phyloP scores from a whole-genome alignment of 1,140 invertebrate species.

The Helicorthomorpha holstii region DNA sequence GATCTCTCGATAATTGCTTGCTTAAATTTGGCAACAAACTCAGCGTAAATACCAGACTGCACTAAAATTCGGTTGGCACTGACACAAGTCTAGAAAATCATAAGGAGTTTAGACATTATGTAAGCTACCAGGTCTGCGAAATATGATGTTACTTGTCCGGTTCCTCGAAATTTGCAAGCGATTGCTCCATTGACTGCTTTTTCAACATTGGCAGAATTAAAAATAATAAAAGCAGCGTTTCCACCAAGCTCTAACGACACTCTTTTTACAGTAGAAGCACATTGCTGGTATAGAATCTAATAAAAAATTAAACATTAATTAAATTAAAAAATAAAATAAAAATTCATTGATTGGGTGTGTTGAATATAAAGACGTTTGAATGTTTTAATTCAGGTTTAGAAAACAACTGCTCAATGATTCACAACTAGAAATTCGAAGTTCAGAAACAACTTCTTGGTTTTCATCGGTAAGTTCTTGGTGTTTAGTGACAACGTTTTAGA shows the following conservation, averaged over 20 bases:
- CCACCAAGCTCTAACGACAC: conserved; percentile 88
- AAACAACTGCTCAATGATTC: too few relatives aligned
- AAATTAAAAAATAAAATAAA: too few relatives aligned
- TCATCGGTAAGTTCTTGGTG: too few relatives aligned
- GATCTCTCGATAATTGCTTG: conserved; percentile 47
- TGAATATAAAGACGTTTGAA: not conserved
- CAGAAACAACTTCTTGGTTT: too few relatives aligned
- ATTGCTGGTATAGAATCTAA: conserved; percentile 65
- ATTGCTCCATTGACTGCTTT: conserved; percentile 72
- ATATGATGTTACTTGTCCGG: conserved; percentile 51
- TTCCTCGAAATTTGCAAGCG: conserved; percentile 84
- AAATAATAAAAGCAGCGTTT: conserved; percentile 97
- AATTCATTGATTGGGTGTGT: too few relatives aligned
- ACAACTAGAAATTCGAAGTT: too few relatives aligned
- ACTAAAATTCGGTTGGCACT: conserved; percentile 87
- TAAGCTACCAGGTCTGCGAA: conserved; percentile 46
- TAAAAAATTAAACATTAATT: conserved; percentile 8
- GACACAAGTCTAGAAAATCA: conserved; percentile 65
- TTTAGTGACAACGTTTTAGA: too few relatives aligned
- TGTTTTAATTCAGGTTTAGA: too few relatives aligned
- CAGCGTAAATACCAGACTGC: conserved; percentile 63
- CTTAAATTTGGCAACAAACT: conserved; percentile 59
- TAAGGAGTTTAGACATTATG: not conserved
- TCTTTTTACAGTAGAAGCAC: conserved; percentile 70
- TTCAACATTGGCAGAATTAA: conserved; percentile 80